Evolutionary conservation across 2,888 invertebrate genomes (phyloP), one percentile per base, ranked within the genome.

Genomic region (Galerucella nymphaeae): DNA sequence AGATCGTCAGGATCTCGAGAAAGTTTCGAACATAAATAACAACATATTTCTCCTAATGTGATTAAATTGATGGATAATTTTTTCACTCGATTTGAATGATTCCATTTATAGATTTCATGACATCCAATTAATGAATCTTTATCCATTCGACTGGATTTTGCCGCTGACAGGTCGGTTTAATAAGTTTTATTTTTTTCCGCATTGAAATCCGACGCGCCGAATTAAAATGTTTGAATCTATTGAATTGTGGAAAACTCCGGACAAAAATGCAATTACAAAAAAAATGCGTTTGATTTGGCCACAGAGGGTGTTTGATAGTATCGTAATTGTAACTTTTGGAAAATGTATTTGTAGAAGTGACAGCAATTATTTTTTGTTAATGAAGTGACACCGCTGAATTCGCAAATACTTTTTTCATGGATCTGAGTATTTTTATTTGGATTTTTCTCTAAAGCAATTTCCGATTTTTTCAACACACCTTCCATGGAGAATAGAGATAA

Each of bases 161-260:
- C 45, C 53, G 64, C 20, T 74, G 74, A 59, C 66, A 53, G 71
- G 68, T 71, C 53, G 59, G 63, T 69, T 71, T 69, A 66, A 69
- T 74, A 69, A 55, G 66, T 74, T 74, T 74, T 69, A 69, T 74
- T 64, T 65, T 64, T 65, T 61, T 53, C 64, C 50, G 58, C 67
- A 18, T 38, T 23, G 18, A 42, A 62, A 53, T 68, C 10, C 23
- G 20, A 45, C 23, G 53, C 50, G 16, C 18, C 53, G 20, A 62
- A 68, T 53, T 68, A 62, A 53, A 62, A 58, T 65, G n/a, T 67
- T 58, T 66, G 66, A 11, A 20, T 57, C 23, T 10, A 57, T 2
- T 23, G 18, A 6, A 30, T 6, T 30, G 30, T 6, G 9, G 14
- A 57, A 57, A 57, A n/a, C n/a, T 5, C 14, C n/a, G 48, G n/a